A percentile compares a stretch with the other conserved stretches of the same genome.
Evolutionary conservation across 2,113 vertebrate species (phyloP).

Genomic region (Brachyhypopomus gauderio): DNA sequence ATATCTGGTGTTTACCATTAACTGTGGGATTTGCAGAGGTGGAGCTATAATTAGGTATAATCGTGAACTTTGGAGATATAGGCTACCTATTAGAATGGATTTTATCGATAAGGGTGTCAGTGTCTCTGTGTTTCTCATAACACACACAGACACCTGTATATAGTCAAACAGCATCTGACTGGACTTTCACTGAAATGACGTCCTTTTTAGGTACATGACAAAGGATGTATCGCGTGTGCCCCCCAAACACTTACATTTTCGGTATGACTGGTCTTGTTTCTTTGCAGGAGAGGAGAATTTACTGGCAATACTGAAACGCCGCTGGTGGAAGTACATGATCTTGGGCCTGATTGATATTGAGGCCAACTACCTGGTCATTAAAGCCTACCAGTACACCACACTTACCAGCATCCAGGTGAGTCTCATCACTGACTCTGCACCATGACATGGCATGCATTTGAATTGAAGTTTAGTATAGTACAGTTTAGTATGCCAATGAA

Average conservation of each 20-base stretch:
- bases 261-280: conserved; percentile 14
- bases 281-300: conserved; percentile 90
- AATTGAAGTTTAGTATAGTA: not conserved
- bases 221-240: too few species aligned
- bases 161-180: too few species aligned
- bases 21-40: not conserved
- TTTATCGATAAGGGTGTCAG: too few species aligned
- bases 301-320: conserved; percentile 90
- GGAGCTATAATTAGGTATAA: not conserved
- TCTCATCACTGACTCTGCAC: conserved; percentile 33
- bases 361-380: conserved; percentile 94
- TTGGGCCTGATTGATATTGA: conserved; percentile 93
- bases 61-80: too few species aligned
- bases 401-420: conserved; percentile 93
- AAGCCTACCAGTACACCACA: conserved; percentile 95
- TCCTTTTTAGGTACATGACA: too few species aligned
- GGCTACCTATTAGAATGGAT: too few species aligned
- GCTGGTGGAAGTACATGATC: conserved; percentile 99
- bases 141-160: too few species aligned
- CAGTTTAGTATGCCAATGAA: too few species aligned
- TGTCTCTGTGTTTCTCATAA: too few species aligned
- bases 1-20: not conserved
- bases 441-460: not conserved
- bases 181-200: too few species aligned
- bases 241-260: not conserved